Conservation (phyloP, 2,113 vertebrate genomes). For the Nibea coibor region DNA sequence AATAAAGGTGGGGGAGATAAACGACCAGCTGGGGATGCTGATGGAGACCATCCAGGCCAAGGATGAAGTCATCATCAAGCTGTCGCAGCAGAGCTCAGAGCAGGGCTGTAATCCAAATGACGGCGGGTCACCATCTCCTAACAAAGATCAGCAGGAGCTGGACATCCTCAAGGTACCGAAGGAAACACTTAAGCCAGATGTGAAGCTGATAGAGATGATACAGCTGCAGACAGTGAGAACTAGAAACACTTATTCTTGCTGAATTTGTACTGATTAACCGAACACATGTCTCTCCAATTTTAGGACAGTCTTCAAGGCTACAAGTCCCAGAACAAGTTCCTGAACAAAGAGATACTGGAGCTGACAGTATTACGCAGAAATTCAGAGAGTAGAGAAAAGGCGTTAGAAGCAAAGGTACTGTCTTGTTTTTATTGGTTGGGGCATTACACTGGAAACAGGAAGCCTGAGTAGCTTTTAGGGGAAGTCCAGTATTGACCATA, state of each 20-base stretch:
- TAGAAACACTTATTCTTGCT: not conserved
- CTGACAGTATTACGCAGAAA: slow-evolving; percentile 92
- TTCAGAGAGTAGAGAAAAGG: slow-evolving; percentile 90
- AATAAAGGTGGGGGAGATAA: slow-evolving; percentile 91
- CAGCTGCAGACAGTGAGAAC: not conserved
- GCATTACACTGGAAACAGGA: slow-evolving; percentile 55
- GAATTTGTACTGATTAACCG: not conserved
- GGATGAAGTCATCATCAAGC: slow-evolving; percentile 95
- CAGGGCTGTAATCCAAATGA: slow-evolving; percentile 64
- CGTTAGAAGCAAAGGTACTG: slow-evolving; percentile 92
- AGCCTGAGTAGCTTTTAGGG: slow-evolving; percentile 38
- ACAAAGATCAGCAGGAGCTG: slow-evolving; percentile 89
- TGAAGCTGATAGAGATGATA: not conserved
- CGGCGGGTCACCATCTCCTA: slow-evolving; percentile 33
- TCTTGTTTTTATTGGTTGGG: not conserved
- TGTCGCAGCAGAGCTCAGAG: slow-evolving; percentile 86
- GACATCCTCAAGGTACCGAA: slow-evolving; percentile 88
- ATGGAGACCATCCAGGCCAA: slow-evolving; percentile 99
- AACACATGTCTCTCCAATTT: slow-evolving; percentile 7
- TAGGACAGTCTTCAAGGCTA: slow-evolving; percentile 97
- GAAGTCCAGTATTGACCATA: slow-evolving; percentile 42
- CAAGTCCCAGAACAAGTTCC: slow-evolving; percentile 96
- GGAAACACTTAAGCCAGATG: not conserved
- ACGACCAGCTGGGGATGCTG: slow-evolving; percentile 92
- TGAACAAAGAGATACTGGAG: slow-evolving; percentile 99